Conservation (phyloP, 2,888 invertebrate genomes). For the Tanypteryx hageni region DNA sequence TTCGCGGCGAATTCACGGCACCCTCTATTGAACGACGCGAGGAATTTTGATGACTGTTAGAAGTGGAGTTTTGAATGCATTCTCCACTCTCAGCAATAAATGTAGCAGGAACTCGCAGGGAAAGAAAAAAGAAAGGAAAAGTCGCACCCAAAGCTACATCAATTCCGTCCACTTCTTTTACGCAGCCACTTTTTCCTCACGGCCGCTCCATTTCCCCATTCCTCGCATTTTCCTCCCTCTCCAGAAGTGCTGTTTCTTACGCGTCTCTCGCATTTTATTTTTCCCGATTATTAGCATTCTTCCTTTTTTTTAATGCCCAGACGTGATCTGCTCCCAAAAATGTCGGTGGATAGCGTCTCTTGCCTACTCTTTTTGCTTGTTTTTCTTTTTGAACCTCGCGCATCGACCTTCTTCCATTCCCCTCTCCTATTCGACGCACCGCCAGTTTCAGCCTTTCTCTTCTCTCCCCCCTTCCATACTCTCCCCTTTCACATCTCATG, state of each 20-base stretch:
- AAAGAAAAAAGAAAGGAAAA: neutral
- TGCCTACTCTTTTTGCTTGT: too few relatives aligned
- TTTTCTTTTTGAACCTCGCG: too few relatives aligned
- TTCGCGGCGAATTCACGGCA: neutral
- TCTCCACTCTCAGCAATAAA: conserved; percentile 1
- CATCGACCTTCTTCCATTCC: too few relatives aligned
- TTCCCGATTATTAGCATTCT: neutral
- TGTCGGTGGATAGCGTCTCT: neutral
- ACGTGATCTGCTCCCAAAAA: conserved; percentile 1
- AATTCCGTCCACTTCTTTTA: neutral
- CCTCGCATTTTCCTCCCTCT: neutral
- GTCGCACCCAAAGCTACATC: neutral
- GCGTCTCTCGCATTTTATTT: neutral
- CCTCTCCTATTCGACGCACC: too few relatives aligned
- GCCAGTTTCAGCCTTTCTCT: too few relatives aligned
- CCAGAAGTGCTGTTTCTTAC: neutral
- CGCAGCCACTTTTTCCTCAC: neutral
- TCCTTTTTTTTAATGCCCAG: neutral
- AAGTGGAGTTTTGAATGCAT: neutral
- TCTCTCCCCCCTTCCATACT: too few relatives aligned
- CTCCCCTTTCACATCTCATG: too few relatives aligned
- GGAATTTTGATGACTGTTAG: neutral
- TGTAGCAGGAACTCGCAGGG: neutral
- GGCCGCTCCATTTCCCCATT: neutral
- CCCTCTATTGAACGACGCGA: neutral